Evolutionary conservation across 2,113 vertebrate species (phyloP).

Genomic region (Apistogramma diplotaenia): DNA sequence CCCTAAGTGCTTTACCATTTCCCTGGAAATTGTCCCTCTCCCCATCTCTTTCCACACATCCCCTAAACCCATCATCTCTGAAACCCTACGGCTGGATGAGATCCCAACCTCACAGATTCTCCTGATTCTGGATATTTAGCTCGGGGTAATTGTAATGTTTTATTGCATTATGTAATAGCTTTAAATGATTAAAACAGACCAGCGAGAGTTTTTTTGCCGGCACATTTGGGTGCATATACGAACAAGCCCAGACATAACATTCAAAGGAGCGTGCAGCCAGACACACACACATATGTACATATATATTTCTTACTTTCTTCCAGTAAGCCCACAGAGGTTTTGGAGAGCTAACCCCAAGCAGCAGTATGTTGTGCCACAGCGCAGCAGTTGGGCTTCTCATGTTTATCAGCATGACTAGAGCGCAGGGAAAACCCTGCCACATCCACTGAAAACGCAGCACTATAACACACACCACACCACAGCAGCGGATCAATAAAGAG

Average conservation of each 20-base stretch:
- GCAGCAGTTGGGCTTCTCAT: slow-evolving; percentile 32
- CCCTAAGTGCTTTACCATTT: slow-evolving; percentile 64
- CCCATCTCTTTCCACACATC: slow-evolving; percentile 52
- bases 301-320: slow-evolving; percentile 46
- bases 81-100: slow-evolving; percentile 30
- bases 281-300: slow-evolving; percentile 6
- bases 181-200: slow-evolving; percentile 64
- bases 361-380: slow-evolving; percentile 31
- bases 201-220: slow-evolving; percentile 34
- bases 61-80: slow-evolving; percentile 65
- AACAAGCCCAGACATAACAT: slow-evolving; percentile 42
- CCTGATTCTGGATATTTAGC: slow-evolving; percentile 58
- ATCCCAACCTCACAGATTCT: slow-evolving; percentile 56
- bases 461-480: slow-evolving; percentile 3
- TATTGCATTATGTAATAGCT: slow-evolving; percentile 67
- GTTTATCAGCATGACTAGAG: slow-evolving; percentile 51
- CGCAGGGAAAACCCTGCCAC: slow-evolving; percentile 68
- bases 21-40: slow-evolving; percentile 51
- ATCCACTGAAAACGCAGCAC: slow-evolving; percentile 49
- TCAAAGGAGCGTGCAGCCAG: background rate
- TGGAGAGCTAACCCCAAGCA: slow-evolving; percentile 46
- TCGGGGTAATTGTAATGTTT: slow-evolving; percentile 64
- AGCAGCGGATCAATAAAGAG: slow-evolving; percentile 13
- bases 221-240: slow-evolving; percentile 29
- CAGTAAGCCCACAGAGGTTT: slow-evolving; percentile 29